Evolutionary conservation across 2,797 vertebrate genomes (phyloP).

Genomic region (Pitangus sulphuratus): DNA sequence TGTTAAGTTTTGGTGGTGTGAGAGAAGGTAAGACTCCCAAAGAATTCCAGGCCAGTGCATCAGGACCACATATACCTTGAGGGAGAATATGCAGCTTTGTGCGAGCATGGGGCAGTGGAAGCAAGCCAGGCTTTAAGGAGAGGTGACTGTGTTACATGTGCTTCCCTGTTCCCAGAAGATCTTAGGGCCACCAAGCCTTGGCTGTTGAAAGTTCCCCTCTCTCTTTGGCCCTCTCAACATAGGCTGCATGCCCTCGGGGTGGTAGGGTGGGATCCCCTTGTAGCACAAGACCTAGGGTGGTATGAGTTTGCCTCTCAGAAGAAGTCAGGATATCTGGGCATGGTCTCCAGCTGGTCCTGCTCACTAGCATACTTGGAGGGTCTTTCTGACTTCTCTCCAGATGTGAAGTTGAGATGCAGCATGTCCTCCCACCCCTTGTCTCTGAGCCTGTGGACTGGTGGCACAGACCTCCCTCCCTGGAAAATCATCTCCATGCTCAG

Average conservation of each 20-base stretch:
- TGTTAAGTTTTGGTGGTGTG: neutral
- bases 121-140: neutral
- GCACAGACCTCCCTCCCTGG: neutral
- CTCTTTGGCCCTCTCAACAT: neutral
- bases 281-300: neutral
- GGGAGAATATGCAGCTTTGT: neutral
- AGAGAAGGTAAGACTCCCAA: neutral
- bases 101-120: rapidly evolving
- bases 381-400: neutral
- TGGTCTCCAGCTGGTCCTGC: neutral
- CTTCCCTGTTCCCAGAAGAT: neutral
- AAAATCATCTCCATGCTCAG: neutral
- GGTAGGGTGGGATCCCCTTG: neutral
- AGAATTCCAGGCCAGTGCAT: neutral
- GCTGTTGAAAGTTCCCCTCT: neutral
- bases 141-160: neutral
- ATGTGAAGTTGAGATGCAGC: rapidly evolving
- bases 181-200: neutral
- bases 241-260: rapidly evolving
- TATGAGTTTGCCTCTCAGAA: neutral
- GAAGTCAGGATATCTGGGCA: neutral
- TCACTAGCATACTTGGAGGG: neutral
- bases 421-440: rapidly evolving
- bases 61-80: neutral
- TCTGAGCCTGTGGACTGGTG: neutral